Percentiles rank a stretch among this genome's conserved stretches.
Evolutionary conservation across 2,797 vertebrate species (phyloP).

Genomic region (Malurus splendens): DNA sequence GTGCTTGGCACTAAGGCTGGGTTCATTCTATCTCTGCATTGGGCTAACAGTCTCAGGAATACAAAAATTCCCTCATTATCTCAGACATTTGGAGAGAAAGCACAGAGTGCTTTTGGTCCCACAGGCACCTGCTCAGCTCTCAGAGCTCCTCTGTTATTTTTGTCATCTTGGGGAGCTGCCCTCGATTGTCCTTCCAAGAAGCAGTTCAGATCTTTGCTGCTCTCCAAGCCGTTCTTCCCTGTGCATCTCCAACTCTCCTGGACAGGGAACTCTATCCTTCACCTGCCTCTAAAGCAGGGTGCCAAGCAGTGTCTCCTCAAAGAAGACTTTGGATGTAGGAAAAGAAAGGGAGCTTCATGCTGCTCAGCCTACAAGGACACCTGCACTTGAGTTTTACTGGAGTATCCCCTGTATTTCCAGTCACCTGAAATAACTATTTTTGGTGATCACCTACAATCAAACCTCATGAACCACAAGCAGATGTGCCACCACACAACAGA

Average conservation of each 20-base stretch:
- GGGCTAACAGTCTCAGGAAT: neutral
- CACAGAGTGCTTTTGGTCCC: neutral
- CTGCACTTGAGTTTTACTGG: neutral
- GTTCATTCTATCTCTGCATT: fast-evolving
- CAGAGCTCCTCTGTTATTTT: neutral
- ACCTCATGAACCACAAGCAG: neutral
- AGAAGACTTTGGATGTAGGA: neutral
- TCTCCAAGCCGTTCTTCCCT: neutral
- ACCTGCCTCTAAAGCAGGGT: neutral
- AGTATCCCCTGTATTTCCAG: neutral
- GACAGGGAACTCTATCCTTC: neutral
- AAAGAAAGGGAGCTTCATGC: neutral
- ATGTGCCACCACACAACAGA: neutral
- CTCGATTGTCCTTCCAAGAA: fast-evolving
- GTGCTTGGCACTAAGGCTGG: neutral
- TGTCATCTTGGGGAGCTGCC: fast-evolving
- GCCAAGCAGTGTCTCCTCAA: neutral
- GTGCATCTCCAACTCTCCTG: neutral
- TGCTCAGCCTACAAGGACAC: neutral
- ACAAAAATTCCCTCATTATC: neutral
- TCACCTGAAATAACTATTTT: neutral
- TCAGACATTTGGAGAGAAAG: neutral
- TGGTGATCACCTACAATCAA: neutral
- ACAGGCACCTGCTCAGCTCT: neutral
- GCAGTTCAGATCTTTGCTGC: neutral